Evolutionary conservation across 2,797 vertebrate species (phyloP).

Genomic region (Spondyliosoma cantharus): DNA sequence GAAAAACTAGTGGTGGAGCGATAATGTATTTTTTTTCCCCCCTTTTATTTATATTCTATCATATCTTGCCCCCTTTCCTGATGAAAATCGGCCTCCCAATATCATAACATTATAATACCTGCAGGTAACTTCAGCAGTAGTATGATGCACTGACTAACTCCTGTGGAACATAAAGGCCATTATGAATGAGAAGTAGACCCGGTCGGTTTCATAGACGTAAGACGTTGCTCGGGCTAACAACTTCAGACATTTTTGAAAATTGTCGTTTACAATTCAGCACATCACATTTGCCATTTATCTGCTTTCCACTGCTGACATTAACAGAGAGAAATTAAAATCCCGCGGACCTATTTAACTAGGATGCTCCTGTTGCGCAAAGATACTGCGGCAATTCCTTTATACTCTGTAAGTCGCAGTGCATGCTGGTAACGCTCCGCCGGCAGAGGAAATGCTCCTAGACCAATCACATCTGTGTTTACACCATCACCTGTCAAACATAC

Average conservation of each 20-base stretch:
- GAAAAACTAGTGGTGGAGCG: not conserved
- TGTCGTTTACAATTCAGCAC: not conserved
- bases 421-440: conserved; percentile 72
- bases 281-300: rapidly evolving
- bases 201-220: conserved; percentile 57
- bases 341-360: conserved; percentile 69
- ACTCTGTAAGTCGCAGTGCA: conserved; percentile 63
- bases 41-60: not conserved
- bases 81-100: not conserved
- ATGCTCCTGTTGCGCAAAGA: conserved; percentile 75
- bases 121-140: not conserved
- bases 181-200: conserved; percentile 84
- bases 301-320: rapidly evolving
- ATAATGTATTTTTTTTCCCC: not conserved
- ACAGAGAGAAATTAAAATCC: rapidly evolving
- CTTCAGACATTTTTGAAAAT: not conserved
- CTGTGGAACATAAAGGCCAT: conserved; percentile 38
- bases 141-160: conserved; percentile 1
- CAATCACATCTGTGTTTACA: conserved; percentile 84
- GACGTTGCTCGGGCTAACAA: not conserved
- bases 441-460: conserved; percentile 77
- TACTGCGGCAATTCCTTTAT: conserved; percentile 82
- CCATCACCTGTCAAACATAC: conserved; percentile 82
- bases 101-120: not conserved
- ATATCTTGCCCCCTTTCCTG: not conserved